Base-by-base conservation (phyloP, 1,140 invertebrate species). In the Eurosta solidaginis region DNA sequence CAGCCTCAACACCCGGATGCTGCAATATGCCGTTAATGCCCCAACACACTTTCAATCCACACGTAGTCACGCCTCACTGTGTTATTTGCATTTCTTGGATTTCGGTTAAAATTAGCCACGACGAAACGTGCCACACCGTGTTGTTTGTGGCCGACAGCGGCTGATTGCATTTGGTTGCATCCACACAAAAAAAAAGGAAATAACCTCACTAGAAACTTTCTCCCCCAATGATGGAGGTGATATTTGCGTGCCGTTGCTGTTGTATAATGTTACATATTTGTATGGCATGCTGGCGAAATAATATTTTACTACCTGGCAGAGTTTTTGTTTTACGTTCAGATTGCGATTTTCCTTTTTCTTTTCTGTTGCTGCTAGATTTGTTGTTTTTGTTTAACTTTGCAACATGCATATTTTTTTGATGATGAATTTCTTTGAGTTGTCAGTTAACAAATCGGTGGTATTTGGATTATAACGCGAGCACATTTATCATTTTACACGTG, bases 261-360 rank as follows among this genome's bases (percentile, higher is more conserved):
- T 42, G 59, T 68, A 33, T 68, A 33, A 68, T 68, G 59, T 68
- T 68, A 36, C 59, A 68, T n/a, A n/a, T 68, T 68, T 68, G 59
- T 33, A 40, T 36, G 33, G 59, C 59, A 68, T 68, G 33, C 40
- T n/a, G 33, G 59, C 36, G 59, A 68, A 40, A 68, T 68, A 68
- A 68, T 68, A 68, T 68, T 68, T 68, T 68, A 68, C 59, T 68
- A 68, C 59, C 59, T 68, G 59, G 59, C 59, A 68, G 59, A 22
- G 40, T 40, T 40, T 14, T 22, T 68, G 59, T 68, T 68, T 68
- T 14, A 17, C 29, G 40, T 36, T 68, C 59, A n/a, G 33, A 40
- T 68, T 68, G 59, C 33, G 40, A 33, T 68, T 22, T 68, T 68
- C 9, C 27, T 7, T 68, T 47, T 68, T 40, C 40, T 36, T 40